Percentiles rank a stretch among this genome's conserved stretches.
phyloP scores from a whole-genome alignment of 2,888 invertebrate genomes.

The Caenorhabditis sp. region DNA sequence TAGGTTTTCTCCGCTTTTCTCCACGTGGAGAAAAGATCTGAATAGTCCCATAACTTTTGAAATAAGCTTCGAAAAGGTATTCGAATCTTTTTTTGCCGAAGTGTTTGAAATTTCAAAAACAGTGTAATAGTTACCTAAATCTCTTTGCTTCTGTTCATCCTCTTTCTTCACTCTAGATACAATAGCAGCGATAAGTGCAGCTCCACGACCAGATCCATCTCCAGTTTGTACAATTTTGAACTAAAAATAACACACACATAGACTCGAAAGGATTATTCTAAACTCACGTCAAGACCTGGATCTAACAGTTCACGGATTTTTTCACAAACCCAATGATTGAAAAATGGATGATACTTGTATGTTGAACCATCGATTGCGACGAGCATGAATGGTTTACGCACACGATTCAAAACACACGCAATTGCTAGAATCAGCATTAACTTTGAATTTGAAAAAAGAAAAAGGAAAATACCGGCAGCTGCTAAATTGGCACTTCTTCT shows the following conservation, averaged over 20 bases:
- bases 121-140: constrained; percentile 29
- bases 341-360: constrained; percentile 93
- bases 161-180: constrained; percentile 60
- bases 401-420: constrained; percentile 87
- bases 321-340: constrained; percentile 90
- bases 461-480: constrained; percentile 76
- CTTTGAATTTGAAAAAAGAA: no score
- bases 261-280: not conserved
- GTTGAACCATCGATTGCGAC: constrained; percentile 95
- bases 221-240: constrained; percentile 84
- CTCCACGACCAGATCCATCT: constrained; percentile 92
- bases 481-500: constrained; percentile 90
- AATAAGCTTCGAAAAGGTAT: no score
- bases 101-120: no score
- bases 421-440: constrained; percentile 72
- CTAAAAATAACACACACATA: constrained; percentile 14
- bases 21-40: no score
- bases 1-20: no score
- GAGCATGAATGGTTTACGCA: constrained; percentile 81
- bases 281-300: constrained; percentile 73
- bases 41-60: no score
- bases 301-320: constrained; percentile 77
- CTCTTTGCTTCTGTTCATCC: constrained; percentile 33
- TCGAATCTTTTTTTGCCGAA: no score
- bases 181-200: constrained; percentile 93